phyloP scores from a whole-genome alignment of 2,797 vertebrate genomes.

The Hozukius guyotensis region DNA sequence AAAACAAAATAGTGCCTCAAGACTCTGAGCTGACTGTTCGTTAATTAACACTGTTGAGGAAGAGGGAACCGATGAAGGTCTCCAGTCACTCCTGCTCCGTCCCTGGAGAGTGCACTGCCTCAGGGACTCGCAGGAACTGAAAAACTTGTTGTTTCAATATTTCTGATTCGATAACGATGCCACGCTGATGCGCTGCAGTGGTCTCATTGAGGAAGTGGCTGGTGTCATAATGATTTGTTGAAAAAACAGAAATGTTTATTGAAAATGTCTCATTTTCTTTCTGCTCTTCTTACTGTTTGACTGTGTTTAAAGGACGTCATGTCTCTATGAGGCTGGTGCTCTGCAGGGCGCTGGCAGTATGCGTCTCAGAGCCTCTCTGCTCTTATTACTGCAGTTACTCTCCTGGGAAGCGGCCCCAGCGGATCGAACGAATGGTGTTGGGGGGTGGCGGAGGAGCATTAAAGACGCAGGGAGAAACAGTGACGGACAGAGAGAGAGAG shows the following conservation, averaged over 20 bases:
- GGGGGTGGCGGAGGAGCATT: background rate
- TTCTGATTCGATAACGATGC: background rate
- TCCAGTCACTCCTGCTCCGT: constrained; percentile 29
- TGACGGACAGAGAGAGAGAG: background rate
- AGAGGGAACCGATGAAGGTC: constrained; percentile 47
- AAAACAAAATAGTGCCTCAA: constrained; percentile 49
- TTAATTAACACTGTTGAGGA: constrained; percentile 61
- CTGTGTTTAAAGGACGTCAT: constrained; percentile 34
- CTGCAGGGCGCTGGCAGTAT: constrained; percentile 52
- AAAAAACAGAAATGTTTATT: constrained; percentile 4
- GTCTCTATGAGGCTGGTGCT: constrained; percentile 19
- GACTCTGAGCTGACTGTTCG: constrained; percentile 23
- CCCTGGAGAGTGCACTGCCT: constrained; percentile 43
- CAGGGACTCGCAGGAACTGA: constrained; percentile 22
- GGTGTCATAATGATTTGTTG: constrained; percentile 7
- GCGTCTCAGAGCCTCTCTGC: constrained; percentile 52
- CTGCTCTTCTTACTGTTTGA: constrained; percentile 7
- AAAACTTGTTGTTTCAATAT: constrained; percentile 24
- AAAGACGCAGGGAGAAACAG: background rate
- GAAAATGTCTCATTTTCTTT: constrained; percentile 5
- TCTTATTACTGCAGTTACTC: constrained; percentile 67
- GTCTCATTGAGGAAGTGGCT: background rate
- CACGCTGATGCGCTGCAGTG: constrained; percentile 3
- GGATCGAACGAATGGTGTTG: constrained; percentile 57
- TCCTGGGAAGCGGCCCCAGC: constrained; percentile 64